phyloP scores from a whole-genome alignment of 2,113 vertebrate genomes.

The Gobiocypris rarus region DNA sequence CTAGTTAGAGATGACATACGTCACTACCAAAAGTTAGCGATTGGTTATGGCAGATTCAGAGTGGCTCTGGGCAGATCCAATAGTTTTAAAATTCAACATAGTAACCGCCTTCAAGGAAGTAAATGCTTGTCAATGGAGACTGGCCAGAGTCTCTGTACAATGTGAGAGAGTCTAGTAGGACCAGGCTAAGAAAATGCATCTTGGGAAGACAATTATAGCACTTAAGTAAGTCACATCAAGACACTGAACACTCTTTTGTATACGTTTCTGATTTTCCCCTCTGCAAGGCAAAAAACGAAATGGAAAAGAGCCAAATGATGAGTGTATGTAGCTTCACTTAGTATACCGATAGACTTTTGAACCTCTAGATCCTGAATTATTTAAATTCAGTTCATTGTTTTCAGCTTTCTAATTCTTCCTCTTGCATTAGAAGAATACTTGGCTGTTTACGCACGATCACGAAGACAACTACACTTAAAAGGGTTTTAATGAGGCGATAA shows the following conservation, averaged over 20 bases:
- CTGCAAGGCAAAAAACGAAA: background rate
- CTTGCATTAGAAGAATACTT: background rate
- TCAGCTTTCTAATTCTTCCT: background rate
- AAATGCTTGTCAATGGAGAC: no score
- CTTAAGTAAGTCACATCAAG: background rate
- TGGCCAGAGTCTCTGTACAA: no score
- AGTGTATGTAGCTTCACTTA: background rate
- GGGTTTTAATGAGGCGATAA: slow-evolving; percentile 41
- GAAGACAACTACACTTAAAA: slow-evolving; percentile 29
- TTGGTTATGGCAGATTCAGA: no score
- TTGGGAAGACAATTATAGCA: background rate
- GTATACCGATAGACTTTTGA: background rate
- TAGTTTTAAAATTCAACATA: no score
- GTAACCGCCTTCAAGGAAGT: no score
- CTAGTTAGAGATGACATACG: no score
- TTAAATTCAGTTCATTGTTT: background rate
- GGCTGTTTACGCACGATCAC: background rate
- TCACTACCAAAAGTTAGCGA: no score
- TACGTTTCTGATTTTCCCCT: background rate
- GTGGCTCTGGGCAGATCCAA: no score
- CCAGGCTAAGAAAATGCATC: no score
- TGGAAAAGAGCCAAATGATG: background rate
- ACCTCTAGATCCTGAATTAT: background rate
- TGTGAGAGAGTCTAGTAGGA: no score
- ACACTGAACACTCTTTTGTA: background rate